Percentiles rank a stretch among this genome's conserved stretches.
Conservation (phyloP, 2,797 vertebrate genomes). For the Sebastes melanostomus region DNA sequence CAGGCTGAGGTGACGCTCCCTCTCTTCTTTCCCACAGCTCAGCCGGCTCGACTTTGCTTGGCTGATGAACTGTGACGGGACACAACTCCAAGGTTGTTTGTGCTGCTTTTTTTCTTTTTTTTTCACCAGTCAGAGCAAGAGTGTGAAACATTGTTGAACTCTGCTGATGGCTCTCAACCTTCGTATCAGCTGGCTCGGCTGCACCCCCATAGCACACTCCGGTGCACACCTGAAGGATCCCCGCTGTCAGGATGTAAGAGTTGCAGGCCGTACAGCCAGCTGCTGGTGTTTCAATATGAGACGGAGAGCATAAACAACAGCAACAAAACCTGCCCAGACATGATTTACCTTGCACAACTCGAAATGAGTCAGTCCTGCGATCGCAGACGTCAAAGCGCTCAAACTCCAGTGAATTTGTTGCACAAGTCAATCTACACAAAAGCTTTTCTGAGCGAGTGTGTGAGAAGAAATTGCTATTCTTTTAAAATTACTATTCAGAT, state of each 20-base stretch:
- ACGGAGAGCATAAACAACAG: slow-evolving; percentile 43
- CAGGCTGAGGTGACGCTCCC: slow-evolving; percentile 68
- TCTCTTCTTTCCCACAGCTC: slow-evolving; percentile 61
- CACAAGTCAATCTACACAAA: slow-evolving; percentile 55
- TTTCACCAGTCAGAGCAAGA: slow-evolving; percentile 37
- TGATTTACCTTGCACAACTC: slow-evolving; percentile 60
- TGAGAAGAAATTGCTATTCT: neutral
- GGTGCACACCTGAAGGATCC: slow-evolving; percentile 71
- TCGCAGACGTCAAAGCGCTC: slow-evolving; percentile 6
- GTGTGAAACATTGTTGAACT: slow-evolving; percentile 66
- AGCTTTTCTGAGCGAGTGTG: neutral
- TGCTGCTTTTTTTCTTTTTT: slow-evolving; percentile 7
- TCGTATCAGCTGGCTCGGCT: slow-evolving; percentile 61
- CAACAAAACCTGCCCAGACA: slow-evolving; percentile 64
- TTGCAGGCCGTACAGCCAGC: slow-evolving; percentile 47
- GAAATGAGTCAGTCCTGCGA: slow-evolving; percentile 54
- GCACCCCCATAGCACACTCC: slow-evolving; percentile 52
- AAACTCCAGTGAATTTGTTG: slow-evolving; percentile 45
- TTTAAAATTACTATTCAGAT: slow-evolving; percentile 38
- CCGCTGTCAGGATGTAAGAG: slow-evolving; percentile 52
- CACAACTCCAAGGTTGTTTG: slow-evolving; percentile 77
- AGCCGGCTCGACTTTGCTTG: slow-evolving; percentile 68
- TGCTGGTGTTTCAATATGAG: slow-evolving; percentile 62
- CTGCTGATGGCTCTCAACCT: slow-evolving; percentile 65
- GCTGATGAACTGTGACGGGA: slow-evolving; percentile 74